These are phyloP conservation scores for Sebastes wilsoni DNA, from an alignment of 2,797 vertebrate species.

Conservation along the genomic window DNA sequence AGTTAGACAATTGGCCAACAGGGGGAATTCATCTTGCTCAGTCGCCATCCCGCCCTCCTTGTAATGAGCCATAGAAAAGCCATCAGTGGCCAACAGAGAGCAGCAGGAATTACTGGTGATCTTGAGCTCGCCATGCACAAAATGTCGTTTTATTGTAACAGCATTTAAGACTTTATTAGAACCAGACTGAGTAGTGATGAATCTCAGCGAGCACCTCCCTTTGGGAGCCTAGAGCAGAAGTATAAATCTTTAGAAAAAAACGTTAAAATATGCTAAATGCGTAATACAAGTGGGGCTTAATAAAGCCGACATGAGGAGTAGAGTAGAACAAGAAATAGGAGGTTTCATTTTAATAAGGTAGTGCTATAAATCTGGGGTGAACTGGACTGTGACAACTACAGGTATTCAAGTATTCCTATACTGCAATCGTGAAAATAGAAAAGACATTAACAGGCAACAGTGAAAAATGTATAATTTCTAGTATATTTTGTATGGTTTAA, in stretches of 20 bases:
- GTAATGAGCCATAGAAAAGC: constrained; percentile 72
- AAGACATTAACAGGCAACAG: neutral
- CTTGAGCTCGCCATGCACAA: constrained; percentile 39
- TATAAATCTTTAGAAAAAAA: constrained; percentile 19
- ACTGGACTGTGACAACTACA: neutral
- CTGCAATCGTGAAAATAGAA: neutral
- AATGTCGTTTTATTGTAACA: constrained; percentile 51
- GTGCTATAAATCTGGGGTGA: neutral
- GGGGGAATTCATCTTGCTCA: constrained; percentile 54
- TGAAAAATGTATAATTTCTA: neutral
- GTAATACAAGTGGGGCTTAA: neutral
- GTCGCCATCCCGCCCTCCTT: constrained; percentile 45
- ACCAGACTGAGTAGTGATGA: constrained; percentile 28
- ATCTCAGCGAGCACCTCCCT: constrained; percentile 16
- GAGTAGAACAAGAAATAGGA: constrained; percentile 12
- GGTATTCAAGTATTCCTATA: neutral
- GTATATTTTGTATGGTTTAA: neutral
- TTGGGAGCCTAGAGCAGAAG: constrained; percentile 10
- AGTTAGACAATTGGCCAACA: constrained; percentile 58
- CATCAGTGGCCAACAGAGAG: constrained; percentile 60
- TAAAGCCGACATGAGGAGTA: neutral
- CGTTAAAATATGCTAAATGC: constrained; percentile 24
- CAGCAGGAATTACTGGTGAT: constrained; percentile 58
- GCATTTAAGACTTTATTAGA: constrained; percentile 50
- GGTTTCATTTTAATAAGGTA: constrained; percentile 13